Base-by-base conservation (phyloP, 2,113 vertebrate species). In the Spilogale gracilis region DNA sequence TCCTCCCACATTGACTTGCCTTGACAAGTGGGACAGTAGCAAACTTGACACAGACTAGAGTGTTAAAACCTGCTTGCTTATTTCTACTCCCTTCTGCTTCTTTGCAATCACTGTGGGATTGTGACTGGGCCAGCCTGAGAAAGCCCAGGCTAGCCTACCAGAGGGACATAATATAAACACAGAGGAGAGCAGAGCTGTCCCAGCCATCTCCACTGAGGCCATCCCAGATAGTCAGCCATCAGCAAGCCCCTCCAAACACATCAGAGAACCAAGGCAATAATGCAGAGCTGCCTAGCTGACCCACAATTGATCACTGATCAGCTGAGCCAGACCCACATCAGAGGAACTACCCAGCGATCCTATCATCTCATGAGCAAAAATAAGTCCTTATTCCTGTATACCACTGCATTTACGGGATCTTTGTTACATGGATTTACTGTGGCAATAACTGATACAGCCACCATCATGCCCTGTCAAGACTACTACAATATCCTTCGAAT, bases 51-150 rank as follows among this genome's bases (percentile, higher is more conserved):
- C 43, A 82, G 58, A 13, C 16, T 58, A 81, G 45, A 20, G 82
- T 13, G 74, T 96, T 20, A 94, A 95, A 92, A 76, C 12, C 10
- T 60, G n/a, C 56, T 54, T 89, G 52, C 63, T 73, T 58, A 9
- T 88, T 94, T 71, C 76, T 81, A 63, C 52, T 67, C 92, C 82
- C 56, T 80, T 67, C 92, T 45, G 25, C 32, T 60, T 89, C 79
- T 87, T 86, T 92, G 13, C 7, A 48, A 45, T 60, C 54, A 61
- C 23, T 80, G 73, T 63, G 60, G 96, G 50, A 95, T 61, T 67
- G 78, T 27, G 23, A 48, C 45, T 14, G 20, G 20, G 21, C 50
- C 61, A 84, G 54, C 2, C 87, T 79, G 67, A 87, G 74, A 94
- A 67, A 79, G 27, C 17, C 74, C 60, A 61, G 21, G 8, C 38